Conservation (phyloP, 2,797 vertebrate genomes). For the Austrolebias charrua region DNA sequence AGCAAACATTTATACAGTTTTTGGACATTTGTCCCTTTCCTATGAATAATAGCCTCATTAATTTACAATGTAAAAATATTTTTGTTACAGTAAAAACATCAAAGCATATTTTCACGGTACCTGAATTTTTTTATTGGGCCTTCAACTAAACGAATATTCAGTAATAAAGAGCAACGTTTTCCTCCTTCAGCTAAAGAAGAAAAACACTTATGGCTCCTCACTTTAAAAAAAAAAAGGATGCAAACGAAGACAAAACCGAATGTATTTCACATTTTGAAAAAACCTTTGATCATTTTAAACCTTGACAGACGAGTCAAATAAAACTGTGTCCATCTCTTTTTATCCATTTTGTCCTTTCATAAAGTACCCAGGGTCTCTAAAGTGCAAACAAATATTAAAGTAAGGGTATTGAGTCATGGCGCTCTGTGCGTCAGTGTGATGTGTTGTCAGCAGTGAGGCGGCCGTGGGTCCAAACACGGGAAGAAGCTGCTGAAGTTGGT, state of each 20-base stretch:
- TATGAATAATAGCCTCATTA: slow-evolving; percentile 57
- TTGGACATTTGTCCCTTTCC: slow-evolving; percentile 58
- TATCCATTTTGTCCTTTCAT: slow-evolving; percentile 21
- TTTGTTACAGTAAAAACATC: slow-evolving; percentile 42
- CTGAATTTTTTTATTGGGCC: slow-evolving; percentile 27
- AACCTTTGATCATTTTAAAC: background rate
- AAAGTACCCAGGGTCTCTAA: slow-evolving; percentile 69
- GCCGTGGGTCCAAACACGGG: too few relatives aligned
- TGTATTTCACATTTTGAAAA: slow-evolving; percentile 32
- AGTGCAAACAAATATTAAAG: slow-evolving; percentile 66
- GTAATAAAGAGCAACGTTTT: background rate
- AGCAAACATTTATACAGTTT: slow-evolving; percentile 61
- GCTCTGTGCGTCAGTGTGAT: slow-evolving; percentile 4
- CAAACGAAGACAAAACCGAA: slow-evolving; percentile 1
- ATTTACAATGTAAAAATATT: slow-evolving; percentile 62
- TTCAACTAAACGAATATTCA: slow-evolving; percentile 45
- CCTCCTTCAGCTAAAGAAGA: slow-evolving; percentile 26
- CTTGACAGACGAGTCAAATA: background rate
- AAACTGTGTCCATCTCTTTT: background rate
- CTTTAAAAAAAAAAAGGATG: slow-evolving; percentile 20
- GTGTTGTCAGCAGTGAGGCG: background rate
- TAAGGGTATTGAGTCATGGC: slow-evolving; percentile 35
- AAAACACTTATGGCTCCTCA: slow-evolving; percentile 22
- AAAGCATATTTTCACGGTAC: slow-evolving; percentile 46
- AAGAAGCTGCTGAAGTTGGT: too few relatives aligned